Evolutionary conservation across 1,140 invertebrate species (phyloP).

Genomic region (Parasteatoda tepidariorum): DNA sequence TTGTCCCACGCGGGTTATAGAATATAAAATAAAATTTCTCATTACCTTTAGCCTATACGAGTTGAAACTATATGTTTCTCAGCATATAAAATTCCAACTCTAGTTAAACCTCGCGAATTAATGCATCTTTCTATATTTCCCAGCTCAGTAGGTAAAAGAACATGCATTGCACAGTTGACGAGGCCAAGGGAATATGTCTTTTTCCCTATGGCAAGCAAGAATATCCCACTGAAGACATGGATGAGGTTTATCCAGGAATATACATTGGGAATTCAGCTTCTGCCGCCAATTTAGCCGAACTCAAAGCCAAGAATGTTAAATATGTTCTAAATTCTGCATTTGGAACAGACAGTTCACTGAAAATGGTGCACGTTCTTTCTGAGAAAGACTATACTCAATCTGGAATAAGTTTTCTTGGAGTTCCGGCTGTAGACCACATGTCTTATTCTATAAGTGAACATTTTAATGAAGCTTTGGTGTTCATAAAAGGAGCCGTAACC

Average conservation of each 20-base stretch:
- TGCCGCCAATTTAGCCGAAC: constrained; percentile 13
- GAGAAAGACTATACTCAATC: constrained; percentile 77
- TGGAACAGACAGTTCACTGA: constrained; percentile 65
- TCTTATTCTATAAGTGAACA: constrained; percentile 81
- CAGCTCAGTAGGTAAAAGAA: too few species aligned
- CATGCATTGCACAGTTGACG: constrained; percentile 21
- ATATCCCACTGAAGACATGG: constrained; percentile 17
- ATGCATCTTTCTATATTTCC: too few species aligned
- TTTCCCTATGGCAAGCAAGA: constrained; percentile 20
- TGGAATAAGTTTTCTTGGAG: constrained; percentile 81
- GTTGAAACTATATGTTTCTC: too few species aligned
- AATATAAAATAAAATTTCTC: too few species aligned
- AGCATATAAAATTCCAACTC: too few species aligned
- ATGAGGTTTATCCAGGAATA: constrained; percentile 48
- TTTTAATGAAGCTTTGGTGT: constrained; percentile 81
- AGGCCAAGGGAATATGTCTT: constrained; percentile 13
- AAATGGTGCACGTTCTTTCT: constrained; percentile 67
- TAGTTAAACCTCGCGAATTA: too few species aligned
- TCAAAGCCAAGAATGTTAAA: constrained; percentile 67
- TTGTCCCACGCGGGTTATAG: too few species aligned
- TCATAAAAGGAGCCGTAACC: constrained; percentile 81
- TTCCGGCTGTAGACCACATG: constrained; percentile 80
- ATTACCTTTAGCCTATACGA: too few species aligned
- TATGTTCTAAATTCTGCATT: constrained; percentile 70
- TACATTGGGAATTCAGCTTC: constrained; percentile 10